These are phyloP conservation scores for Xestia sexstrigata DNA, from an alignment of 2,888 invertebrate genomes.

Conservation along the genomic window DNA sequence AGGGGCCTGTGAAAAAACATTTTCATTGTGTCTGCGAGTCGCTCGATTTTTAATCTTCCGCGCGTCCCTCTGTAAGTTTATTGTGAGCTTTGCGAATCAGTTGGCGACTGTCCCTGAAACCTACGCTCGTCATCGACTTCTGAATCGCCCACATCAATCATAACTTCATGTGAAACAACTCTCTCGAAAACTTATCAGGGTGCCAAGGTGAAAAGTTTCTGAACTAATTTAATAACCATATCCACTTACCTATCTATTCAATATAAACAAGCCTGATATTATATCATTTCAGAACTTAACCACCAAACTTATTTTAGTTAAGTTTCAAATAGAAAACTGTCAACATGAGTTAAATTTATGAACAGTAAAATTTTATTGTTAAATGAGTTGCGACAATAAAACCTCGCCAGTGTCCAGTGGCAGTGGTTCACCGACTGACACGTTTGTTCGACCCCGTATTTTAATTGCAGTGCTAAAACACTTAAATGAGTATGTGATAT, in stretches of 20 bases:
- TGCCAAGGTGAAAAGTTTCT: constrained; percentile 9
- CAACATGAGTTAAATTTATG: constrained; percentile 32
- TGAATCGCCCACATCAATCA: constrained; percentile 33
- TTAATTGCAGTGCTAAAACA: constrained; percentile 45
- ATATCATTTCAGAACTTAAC: constrained; percentile 26
- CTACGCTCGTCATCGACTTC: constrained; percentile 73
- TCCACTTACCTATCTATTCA: not conserved
- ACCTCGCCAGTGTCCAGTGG: constrained; percentile 6
- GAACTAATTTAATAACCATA: constrained; percentile 26
- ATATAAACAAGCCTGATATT: constrained; percentile 20
- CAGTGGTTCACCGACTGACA: constrained; percentile 31
- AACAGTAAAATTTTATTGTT: constrained; percentile 42
- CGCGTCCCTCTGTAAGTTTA: constrained; percentile 85
- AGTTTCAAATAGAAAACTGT: constrained; percentile 42
- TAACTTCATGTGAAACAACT: constrained; percentile 10
- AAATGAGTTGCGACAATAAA: constrained; percentile 9
- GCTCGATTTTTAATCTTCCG: constrained; percentile 90
- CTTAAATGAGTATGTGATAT: constrained; percentile 25
- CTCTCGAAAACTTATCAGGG: constrained; percentile 15
- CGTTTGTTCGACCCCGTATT: constrained; percentile 43
- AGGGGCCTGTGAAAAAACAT: constrained; percentile 88
- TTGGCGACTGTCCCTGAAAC: constrained; percentile 76
- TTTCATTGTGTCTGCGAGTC: constrained; percentile 89
- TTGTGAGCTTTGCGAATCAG: constrained; percentile 83
- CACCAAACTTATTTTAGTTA: constrained; percentile 5